phyloP scores from a whole-genome alignment of 2,888 invertebrate species.

The Elgonia sp. region DNA sequence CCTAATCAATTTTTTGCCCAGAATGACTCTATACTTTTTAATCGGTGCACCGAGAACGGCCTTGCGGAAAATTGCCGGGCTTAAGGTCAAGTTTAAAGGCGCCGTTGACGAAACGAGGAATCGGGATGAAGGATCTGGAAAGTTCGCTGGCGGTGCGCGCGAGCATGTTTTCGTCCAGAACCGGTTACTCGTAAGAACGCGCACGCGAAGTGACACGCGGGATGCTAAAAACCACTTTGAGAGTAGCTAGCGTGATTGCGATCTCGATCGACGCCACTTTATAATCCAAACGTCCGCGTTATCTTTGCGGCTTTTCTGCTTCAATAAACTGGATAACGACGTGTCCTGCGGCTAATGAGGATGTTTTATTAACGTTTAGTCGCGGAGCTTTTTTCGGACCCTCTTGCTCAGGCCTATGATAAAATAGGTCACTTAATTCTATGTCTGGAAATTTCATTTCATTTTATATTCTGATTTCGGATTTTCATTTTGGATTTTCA shows the following conservation, averaged over 20 bases:
- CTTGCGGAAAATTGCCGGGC: slow-evolving; percentile 9
- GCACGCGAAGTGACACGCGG: slow-evolving; percentile 53
- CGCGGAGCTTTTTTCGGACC: background rate
- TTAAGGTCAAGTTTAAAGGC: slow-evolving; percentile 61
- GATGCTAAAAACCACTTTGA: slow-evolving; percentile 21
- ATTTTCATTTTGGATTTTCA: no score
- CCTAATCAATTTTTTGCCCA: no score
- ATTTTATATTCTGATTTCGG: no score
- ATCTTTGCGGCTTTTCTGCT: background rate
- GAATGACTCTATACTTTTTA: background rate
- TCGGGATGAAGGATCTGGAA: slow-evolving; percentile 62
- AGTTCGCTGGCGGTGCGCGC: slow-evolving; percentile 32
- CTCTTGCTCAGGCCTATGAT: no score
- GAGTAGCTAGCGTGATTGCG: slow-evolving; percentile 32
- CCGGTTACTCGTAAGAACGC: slow-evolving; percentile 39
- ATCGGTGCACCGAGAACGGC: background rate
- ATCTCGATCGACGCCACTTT: slow-evolving; percentile 47
- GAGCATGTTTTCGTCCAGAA: slow-evolving; percentile 47
- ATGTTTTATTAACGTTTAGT: background rate
- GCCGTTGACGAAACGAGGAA: slow-evolving; percentile 34
- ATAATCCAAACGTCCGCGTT: slow-evolving; percentile 14
- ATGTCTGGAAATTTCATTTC: no score
- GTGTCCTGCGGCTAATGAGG: background rate
- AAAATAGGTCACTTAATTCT: no score
- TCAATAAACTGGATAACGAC: slow-evolving; percentile 3